These are phyloP conservation scores for Rhopalosiphum maidis DNA, from an alignment of 1,140 invertebrate genomes.

Conservation along the genomic window DNA sequence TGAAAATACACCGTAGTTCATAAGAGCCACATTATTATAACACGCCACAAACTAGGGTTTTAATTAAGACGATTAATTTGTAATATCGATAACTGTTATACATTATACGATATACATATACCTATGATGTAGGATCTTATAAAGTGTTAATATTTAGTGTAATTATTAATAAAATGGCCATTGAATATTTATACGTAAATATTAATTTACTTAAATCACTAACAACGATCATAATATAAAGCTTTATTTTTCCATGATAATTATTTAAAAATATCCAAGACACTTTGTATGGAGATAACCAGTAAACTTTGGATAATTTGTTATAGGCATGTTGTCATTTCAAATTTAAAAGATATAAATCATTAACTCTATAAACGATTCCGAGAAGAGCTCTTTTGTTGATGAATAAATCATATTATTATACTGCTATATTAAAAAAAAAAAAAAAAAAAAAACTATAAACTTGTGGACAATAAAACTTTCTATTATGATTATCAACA, in stretches of 20 bases:
- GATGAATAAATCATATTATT: constrained; percentile 3
- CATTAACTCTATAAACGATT: not conserved
- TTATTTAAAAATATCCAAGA: not conserved
- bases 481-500: not conserved
- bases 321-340: not conserved
- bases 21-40: too few relatives aligned
- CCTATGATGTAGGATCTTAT: not conserved
- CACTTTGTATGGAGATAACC: not conserved
- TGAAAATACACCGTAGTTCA: too few relatives aligned
- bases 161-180: not conserved
- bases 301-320: not conserved
- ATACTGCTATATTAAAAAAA: not conserved
- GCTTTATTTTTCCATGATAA: not conserved
- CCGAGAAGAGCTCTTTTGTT: not conserved
- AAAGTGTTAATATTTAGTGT: not conserved
- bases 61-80: too few relatives aligned
- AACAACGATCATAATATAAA: not conserved
- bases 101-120: not conserved
- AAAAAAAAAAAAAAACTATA: not conserved
- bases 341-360: not conserved
- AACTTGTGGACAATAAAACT: not conserved
- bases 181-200: not conserved
- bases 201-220: not conserved
- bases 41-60: too few relatives aligned
- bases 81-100: too few relatives aligned